Percentiles rank a stretch among this genome's conserved stretches.
phyloP scores from a whole-genome alignment of 2,888 invertebrate genomes.

The Steinernema scapterisci region DNA sequence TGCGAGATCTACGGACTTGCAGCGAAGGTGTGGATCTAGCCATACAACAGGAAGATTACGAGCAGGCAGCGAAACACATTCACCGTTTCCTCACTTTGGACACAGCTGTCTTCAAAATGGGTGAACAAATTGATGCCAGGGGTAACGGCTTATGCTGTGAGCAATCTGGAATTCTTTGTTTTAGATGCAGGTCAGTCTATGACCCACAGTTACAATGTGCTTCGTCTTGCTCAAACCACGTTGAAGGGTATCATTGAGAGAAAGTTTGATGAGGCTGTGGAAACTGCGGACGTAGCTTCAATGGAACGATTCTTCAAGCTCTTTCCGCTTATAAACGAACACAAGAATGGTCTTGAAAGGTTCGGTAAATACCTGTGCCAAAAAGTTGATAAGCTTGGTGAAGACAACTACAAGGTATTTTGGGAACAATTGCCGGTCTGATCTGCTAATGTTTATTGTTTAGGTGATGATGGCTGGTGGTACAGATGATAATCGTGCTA shows the following conservation, averaged over 20 bases:
- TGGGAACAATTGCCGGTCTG: too few species aligned
- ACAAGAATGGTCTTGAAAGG: constrained; percentile 84
- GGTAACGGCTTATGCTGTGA: constrained; percentile 39
- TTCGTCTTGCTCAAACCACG: constrained; percentile 68
- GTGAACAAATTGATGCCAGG: constrained; percentile 46
- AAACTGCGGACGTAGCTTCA: constrained; percentile 82
- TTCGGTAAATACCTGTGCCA: constrained; percentile 78
- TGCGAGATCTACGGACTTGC: constrained; percentile 72
- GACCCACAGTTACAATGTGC: constrained; percentile 76
- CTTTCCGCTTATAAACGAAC: constrained; percentile 89
- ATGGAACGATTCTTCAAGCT: constrained; percentile 95
- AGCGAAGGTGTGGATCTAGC: constrained; percentile 96
- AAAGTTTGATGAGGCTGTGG: constrained; percentile 89
- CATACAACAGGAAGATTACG: constrained; percentile 90
- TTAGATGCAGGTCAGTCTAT: constrained; percentile 70
- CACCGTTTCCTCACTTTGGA: constrained; percentile 74
- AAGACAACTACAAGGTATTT: constrained; percentile 54
- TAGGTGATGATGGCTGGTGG: constrained; percentile 67
- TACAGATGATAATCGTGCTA: constrained; percentile 75
- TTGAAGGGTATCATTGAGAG: constrained; percentile 75
- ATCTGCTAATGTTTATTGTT: too few species aligned
- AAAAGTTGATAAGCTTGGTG: constrained; percentile 71
- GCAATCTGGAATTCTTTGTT: constrained; percentile 12
- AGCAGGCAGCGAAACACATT: constrained; percentile 92
- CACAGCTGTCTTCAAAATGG: constrained; percentile 63